These are phyloP conservation scores for Brachyhypopomus gauderio DNA, from an alignment of 2,113 vertebrate genomes.

Conservation along the genomic window DNA sequence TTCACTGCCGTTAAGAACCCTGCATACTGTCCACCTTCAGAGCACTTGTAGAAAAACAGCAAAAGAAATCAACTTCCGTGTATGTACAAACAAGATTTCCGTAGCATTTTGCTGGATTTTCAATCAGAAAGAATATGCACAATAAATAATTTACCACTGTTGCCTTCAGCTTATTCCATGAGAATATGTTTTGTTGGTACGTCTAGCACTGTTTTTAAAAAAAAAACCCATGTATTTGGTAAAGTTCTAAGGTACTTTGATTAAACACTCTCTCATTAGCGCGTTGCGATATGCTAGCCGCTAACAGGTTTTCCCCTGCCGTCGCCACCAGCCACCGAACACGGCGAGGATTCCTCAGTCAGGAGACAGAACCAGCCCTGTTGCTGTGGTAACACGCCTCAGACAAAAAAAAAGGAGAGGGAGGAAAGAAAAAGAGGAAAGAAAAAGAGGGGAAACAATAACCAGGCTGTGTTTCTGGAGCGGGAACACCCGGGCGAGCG, in stretches of 20 bases:
- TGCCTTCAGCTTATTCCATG: not conserved
- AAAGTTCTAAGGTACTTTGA: not conserved
- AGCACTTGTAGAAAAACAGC: not conserved
- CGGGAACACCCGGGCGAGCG: not conserved
- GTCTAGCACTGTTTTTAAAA: not conserved
- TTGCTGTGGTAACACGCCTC: conserved; percentile 52
- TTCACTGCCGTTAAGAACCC: not conserved
- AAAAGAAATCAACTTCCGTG: not conserved
- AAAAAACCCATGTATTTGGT: not conserved
- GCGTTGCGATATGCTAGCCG: not conserved
- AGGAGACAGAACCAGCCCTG: conserved; percentile 35
- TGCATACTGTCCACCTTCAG: conserved; percentile 3
- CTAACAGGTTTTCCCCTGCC: conserved; percentile 21
- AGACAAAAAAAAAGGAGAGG: not conserved
- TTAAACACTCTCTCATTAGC: conserved; percentile 29
- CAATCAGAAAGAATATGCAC: too few species aligned
- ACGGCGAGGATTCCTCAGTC: conserved; percentile 40
- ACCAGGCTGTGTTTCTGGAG: not conserved
- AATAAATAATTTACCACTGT: not conserved
- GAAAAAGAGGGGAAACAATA: not conserved
- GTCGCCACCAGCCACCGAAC: conserved; percentile 38
- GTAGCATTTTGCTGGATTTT: too few species aligned
- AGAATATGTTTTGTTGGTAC: not conserved
- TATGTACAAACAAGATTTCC: not conserved
- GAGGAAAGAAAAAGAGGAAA: not conserved